These are phyloP conservation scores for Antennarius maculatus DNA, from an alignment of 2,797 vertebrate species.

Conservation along the genomic window DNA sequence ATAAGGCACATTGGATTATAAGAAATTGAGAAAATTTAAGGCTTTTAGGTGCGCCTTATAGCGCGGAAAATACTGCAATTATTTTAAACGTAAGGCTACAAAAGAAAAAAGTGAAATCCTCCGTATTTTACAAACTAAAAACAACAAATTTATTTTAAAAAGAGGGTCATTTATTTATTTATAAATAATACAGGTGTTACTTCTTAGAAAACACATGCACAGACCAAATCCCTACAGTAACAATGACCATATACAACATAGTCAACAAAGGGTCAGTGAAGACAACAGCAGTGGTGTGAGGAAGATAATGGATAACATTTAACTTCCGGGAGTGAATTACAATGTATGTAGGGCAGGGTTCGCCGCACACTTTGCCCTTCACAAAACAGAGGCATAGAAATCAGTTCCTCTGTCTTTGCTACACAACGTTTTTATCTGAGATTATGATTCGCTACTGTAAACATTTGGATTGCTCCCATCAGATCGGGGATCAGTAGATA, in stretches of 20 bases:
- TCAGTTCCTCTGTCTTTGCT: background rate
- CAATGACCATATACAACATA: slow-evolving; percentile 42
- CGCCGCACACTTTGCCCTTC: slow-evolving; percentile 21
- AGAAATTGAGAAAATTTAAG: too few species aligned
- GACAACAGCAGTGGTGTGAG: slow-evolving; percentile 22
- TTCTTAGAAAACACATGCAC: slow-evolving; percentile 45
- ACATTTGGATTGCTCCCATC: too few species aligned
- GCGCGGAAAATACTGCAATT: too few species aligned
- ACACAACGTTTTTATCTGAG: background rate
- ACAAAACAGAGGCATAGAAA: slow-evolving; percentile 30
- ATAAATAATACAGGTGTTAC: slow-evolving; percentile 22
- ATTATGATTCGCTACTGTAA: too few species aligned
- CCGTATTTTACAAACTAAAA: slow-evolving; percentile 11
- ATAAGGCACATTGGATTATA: too few species aligned
- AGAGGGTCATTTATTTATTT: slow-evolving; percentile 55
- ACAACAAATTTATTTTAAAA: background rate
- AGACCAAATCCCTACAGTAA: slow-evolving; percentile 51
- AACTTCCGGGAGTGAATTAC: slow-evolving; percentile 6
- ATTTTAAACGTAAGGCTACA: background rate
- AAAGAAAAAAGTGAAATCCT: background rate
- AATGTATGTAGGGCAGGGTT: slow-evolving; percentile 12
- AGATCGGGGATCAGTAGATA: too few species aligned
- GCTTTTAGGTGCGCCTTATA: too few species aligned
- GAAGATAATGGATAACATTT: slow-evolving; percentile 8
- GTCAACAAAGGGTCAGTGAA: slow-evolving; percentile 27